Percentiles rank a stretch among this genome's conserved stretches.
Evolutionary conservation across 2,113 vertebrate species (phyloP).

Genomic region (Burhinus bistriatus): DNA sequence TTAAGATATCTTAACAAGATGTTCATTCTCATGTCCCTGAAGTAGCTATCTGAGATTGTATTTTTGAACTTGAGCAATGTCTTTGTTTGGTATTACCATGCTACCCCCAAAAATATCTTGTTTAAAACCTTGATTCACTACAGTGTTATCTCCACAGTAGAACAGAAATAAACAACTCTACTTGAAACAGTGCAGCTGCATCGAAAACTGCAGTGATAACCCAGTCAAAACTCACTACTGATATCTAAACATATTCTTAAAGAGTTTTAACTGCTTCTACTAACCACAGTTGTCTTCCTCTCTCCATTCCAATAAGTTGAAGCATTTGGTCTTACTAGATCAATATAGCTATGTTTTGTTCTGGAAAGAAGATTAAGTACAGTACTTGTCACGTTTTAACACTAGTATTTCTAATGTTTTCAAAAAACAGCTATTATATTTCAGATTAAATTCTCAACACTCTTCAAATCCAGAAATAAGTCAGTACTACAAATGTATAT

Average conservation of each 20-base stretch:
- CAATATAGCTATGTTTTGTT: constrained; percentile 61
- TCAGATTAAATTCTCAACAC: constrained; percentile 9
- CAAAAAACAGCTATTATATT: neutral
- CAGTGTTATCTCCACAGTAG: neutral
- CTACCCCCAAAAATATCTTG: neutral
- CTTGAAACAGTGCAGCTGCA: neutral
- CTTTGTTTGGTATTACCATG: neutral
- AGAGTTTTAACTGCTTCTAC: constrained; percentile 55
- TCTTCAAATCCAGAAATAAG: neutral
- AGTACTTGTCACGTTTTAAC: constrained; percentile 41
- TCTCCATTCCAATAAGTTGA: constrained; percentile 48
- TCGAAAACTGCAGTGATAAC: neutral
- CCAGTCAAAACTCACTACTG: constrained; percentile 4
- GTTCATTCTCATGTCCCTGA: neutral
- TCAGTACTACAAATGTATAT: neutral
- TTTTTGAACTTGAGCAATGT: neutral
- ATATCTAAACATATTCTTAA: constrained; percentile 1
- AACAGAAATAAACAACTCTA: neutral
- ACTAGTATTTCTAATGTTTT: neutral
- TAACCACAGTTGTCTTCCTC: constrained; percentile 60
- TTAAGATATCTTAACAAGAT: neutral
- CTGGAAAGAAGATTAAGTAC: constrained; percentile 64
- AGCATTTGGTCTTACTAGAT: constrained; percentile 62
- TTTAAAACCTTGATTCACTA: neutral
- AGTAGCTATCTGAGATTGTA: neutral